Percentiles rank a stretch among this genome's conserved stretches.
Evolutionary conservation across 2,888 invertebrate species (phyloP).

Genomic region (Phortica okadai): DNA sequence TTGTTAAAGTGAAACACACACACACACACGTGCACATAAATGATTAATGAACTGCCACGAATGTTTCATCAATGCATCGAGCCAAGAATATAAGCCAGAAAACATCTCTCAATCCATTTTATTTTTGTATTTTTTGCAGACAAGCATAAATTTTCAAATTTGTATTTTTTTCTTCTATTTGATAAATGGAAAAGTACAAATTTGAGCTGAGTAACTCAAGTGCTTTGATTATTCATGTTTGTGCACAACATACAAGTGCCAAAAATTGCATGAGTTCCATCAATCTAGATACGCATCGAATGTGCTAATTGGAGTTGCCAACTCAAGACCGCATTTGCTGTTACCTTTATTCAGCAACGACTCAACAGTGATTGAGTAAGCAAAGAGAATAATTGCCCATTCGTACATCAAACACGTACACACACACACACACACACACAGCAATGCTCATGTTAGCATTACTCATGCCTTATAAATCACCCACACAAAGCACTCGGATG

Average conservation of each 20-base stretch:
- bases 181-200: no score
- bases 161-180: no score
- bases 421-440: neutral
- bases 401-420: slow-evolving; percentile 1
- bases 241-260: neutral
- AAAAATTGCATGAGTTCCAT: neutral
- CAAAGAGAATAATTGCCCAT: neutral
- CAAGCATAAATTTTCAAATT: no score
- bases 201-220: no score
- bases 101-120: no score
- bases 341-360: slow-evolving; percentile 1
- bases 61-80: no score
- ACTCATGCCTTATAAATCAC: neutral
- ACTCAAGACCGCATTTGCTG: slow-evolving; percentile 16
- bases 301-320: neutral
- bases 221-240: neutral
- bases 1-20: no score
- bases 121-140: no score
- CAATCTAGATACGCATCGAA: neutral
- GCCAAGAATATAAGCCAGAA: no score
- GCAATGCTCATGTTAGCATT: neutral
- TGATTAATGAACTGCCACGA: no score
- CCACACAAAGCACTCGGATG: neutral
- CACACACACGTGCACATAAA: no score
- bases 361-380: neutral